A percentile compares a stretch with the other conserved stretches of the same genome.
These are phyloP conservation scores for Holothuria leucospilota DNA, from an alignment of 53 echinoderm and acorn worm genomes.

Conservation along the genomic window DNA sequence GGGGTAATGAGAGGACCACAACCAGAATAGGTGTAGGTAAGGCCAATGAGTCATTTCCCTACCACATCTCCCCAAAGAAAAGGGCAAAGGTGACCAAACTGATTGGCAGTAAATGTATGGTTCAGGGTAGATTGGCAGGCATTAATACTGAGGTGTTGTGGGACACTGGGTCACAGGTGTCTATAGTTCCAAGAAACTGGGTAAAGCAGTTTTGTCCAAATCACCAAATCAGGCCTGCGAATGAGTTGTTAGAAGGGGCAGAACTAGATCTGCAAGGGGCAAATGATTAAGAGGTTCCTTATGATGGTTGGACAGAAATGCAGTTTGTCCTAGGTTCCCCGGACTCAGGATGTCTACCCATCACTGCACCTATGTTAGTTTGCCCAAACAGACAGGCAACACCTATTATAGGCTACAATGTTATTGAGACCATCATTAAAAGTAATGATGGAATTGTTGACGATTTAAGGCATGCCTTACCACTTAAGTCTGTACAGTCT, in stretches of 20 bases:
- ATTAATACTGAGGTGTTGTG: slow-evolving; percentile 24
- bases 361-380: slow-evolving; percentile 22
- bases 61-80: slow-evolving; percentile 8
- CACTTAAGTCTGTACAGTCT: neutral
- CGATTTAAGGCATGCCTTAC: neutral
- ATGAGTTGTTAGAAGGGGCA: slow-evolving; percentile 1
- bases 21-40: neutral
- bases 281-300: slow-evolving; percentile 9
- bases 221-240: neutral
- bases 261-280: slow-evolving; percentile 2
- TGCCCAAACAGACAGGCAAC: neutral
- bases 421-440: slow-evolving; percentile 4
- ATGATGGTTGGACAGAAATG: slow-evolving; percentile 32
- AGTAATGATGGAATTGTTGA: neutral
- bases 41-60: neutral
- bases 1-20: slow-evolving; percentile 6
- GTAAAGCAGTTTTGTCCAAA: neutral
- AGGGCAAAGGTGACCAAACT: neutral
- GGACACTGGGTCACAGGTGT: slow-evolving; percentile 53
- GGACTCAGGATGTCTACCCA: neutral
- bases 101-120: neutral
- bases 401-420: slow-evolving; percentile 52
- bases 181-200: slow-evolving; percentile 30
- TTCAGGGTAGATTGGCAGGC: neutral
- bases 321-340: slow-evolving; percentile 2